Base-by-base conservation (phyloP, 1,140 invertebrate species). In the Chironomus striatipennis region DNA sequence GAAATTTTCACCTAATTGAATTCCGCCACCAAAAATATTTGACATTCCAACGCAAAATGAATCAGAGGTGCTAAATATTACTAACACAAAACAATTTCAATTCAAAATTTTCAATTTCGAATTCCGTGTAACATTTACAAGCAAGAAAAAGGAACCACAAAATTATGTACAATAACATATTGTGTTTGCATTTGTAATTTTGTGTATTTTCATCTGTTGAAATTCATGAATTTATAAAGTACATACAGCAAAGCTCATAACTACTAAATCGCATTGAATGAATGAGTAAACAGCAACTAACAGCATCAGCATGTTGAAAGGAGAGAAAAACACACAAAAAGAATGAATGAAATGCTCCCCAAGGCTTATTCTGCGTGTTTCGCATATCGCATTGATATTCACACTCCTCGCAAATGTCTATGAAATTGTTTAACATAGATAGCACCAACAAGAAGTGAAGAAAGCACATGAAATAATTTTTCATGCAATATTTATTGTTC, bases 181-280 rank as follows among this genome's bases (percentile, higher is more conserved):
- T 34, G 24, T 34, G 24, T 34, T 34, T 34, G 24, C 24, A 21
- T 70, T 34, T 34, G 24, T 34, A 34, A 34, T 34, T 70, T 70
- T 70, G 17, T 21, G 47, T 57, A n/a, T 57, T 12, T 57, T 57
- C 47, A 57, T n/a, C 47, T 57, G 47, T 57, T 57, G 47, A 57
- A 57, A 57, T 57, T n/a, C 47, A 57, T 57, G 47, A 57, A 57
- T 57, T n/a, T 57, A 12, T 57, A 57, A 57, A 12, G n/a, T 57
- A n/a, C 12, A 47, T n/a, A 12, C 12, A 5, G 12, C 12, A 15
- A n/a, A 57, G 47, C n/a, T n/a, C 47, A 57, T 57, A 57, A 15
- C 47, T 57, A n/a, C n/a, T 57, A 57, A 57, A 57, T 57, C 47
- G 47, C 47, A 57, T 57, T 12, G n/a, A 57, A 57, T n/a, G 47